phyloP scores from a whole-genome alignment of 2,113 vertebrate genomes.

The Leptosomus discolor region DNA sequence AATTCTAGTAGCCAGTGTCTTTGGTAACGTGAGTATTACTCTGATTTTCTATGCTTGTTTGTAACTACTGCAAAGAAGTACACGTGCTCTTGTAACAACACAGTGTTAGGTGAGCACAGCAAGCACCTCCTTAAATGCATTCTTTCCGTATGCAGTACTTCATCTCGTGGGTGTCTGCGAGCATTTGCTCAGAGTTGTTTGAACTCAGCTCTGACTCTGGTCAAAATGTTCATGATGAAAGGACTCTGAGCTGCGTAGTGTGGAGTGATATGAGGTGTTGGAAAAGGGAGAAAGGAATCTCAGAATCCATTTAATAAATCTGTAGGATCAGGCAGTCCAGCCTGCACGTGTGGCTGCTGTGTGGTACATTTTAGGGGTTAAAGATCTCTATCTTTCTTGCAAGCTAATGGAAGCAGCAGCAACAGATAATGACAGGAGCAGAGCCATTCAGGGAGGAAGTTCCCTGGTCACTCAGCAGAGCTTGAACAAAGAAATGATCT shows the following conservation, averaged over 20 bases:
- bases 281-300: neutral
- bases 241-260: neutral
- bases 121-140: neutral
- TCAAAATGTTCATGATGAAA: neutral
- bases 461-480: neutral
- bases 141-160: neutral
- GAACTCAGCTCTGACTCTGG: neutral
- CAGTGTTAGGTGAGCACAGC: neutral
- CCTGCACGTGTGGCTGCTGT: neutral
- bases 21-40: neutral
- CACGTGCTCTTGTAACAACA: neutral
- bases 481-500: neutral
- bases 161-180: neutral
- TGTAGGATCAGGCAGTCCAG: neutral
- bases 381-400: neutral
- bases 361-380: neutral
- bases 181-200: neutral
- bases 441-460: neutral
- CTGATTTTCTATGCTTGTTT: neutral
- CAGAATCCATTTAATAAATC: neutral
- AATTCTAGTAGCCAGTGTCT: neutral
- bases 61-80: neutral
- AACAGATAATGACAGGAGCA: neutral
- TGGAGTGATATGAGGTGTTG: accelerated
- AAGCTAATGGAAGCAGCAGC: neutral